These are phyloP conservation scores for Gavialis gangeticus DNA, from an alignment of 2,113 vertebrate genomes.

Conservation along the genomic window DNA sequence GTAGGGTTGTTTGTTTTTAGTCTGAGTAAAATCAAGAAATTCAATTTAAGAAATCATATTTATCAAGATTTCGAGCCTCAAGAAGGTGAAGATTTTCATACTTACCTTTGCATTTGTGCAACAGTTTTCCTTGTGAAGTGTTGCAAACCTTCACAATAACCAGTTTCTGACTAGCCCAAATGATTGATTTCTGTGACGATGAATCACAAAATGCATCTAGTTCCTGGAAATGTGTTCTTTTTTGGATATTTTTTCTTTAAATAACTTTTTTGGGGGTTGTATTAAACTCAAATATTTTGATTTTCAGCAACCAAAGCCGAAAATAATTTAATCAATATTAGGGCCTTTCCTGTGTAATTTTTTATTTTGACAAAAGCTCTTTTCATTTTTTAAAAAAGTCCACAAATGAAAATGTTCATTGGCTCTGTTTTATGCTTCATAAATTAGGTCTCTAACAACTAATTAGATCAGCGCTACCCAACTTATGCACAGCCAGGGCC, in stretches of 20 bases:
- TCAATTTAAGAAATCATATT: no score
- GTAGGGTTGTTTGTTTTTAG: no score
- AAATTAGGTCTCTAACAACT: background rate
- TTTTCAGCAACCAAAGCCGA: background rate
- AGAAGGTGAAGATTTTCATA: background rate
- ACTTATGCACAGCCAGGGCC: no score
- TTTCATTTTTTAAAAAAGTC: background rate
- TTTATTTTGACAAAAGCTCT: background rate
- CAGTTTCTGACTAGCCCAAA: background rate
- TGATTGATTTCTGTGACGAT: background rate
- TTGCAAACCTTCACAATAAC: background rate
- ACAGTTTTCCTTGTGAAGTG: background rate
- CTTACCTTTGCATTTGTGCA: background rate
- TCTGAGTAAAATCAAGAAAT: no score
- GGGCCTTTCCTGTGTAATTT: background rate
- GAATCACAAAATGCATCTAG: background rate
- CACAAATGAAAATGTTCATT: background rate
- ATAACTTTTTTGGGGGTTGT: no score
- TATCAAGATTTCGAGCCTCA: no score
- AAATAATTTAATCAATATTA: background rate
- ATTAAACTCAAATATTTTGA: background rate
- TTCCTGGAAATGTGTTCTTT: no score
- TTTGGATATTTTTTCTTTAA: background rate
- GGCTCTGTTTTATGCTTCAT: background rate
- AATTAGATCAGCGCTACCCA: background rate